These are phyloP conservation scores for Etheostoma spectabile DNA, from an alignment of 2,113 vertebrate genomes.

Conservation along the genomic window DNA sequence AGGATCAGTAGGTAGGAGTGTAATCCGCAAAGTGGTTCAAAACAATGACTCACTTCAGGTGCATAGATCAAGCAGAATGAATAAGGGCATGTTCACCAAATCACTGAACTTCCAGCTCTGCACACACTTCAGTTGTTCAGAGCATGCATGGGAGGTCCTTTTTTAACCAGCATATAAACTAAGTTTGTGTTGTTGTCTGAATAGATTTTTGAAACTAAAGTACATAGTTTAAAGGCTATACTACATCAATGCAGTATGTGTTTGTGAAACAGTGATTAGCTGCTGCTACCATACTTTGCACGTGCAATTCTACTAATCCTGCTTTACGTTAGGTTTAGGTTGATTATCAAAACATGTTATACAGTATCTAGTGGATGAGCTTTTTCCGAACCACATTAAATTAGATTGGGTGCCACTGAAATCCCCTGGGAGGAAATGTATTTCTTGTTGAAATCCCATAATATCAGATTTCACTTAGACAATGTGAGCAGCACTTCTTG, in stretches of 20 bases:
- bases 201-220: not conserved
- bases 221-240: not conserved
- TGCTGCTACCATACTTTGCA: conserved; percentile 1
- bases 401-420: not conserved
- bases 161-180: not conserved
- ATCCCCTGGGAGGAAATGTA: conserved; percentile 21
- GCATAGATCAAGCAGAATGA: conserved; percentile 52
- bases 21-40: conserved; percentile 51
- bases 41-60: conserved; percentile 66
- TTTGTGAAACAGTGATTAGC: not conserved
- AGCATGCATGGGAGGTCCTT: not conserved
- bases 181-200: not conserved
- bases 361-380: conserved; percentile 16
- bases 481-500: conserved; percentile 40
- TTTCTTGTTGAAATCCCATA: conserved; percentile 16
- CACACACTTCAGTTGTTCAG: conserved; percentile 18
- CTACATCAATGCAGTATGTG: not conserved
- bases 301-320: not conserved
- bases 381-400: conserved; percentile 18
- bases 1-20: conserved; percentile 45
- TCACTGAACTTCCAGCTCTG: conserved; percentile 17
- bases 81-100: conserved; percentile 36
- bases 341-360: conserved; percentile 16
- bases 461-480: conserved; percentile 40
- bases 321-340: conserved; percentile 10